phyloP scores from a whole-genome alignment of 1,140 invertebrate species.

The Odontomachus brunneus region DNA sequence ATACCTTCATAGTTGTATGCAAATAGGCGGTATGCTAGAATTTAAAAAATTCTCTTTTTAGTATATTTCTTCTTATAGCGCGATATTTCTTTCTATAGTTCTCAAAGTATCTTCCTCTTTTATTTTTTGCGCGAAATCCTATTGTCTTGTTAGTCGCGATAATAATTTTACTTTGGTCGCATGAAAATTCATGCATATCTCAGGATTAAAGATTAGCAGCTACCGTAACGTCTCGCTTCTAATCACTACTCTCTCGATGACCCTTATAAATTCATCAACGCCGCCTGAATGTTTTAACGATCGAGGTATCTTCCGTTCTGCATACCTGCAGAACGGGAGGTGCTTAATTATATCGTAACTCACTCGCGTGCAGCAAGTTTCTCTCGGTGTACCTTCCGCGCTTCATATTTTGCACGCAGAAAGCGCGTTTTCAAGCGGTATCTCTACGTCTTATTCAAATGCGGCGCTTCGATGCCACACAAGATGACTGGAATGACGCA shows the following conservation, averaged over 20 bases:
- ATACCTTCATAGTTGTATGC: too few relatives aligned
- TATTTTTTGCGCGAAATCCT: too few relatives aligned
- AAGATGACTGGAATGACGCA: background rate
- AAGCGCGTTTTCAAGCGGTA: slow-evolving; percentile 33
- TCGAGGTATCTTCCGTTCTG: slow-evolving; percentile 33
- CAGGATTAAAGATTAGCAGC: slow-evolving; percentile 12
- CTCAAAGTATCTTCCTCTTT: too few relatives aligned
- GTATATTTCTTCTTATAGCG: too few relatives aligned
- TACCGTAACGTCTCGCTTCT: slow-evolving; percentile 7
- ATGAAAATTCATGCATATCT: background rate
- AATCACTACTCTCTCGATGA: slow-evolving; percentile 4
- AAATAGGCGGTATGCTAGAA: too few relatives aligned
- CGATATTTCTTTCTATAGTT: too few relatives aligned
- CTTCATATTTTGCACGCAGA: slow-evolving; percentile 41
- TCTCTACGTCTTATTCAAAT: slow-evolving; percentile 34
- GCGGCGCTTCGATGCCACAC: slow-evolving; percentile 34
- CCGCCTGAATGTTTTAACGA: slow-evolving; percentile 25
- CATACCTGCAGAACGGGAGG: slow-evolving; percentile 6
- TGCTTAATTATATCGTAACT: slow-evolving; percentile 55
- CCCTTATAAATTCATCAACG: slow-evolving; percentile 37
- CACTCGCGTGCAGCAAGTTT: slow-evolving; percentile 47
- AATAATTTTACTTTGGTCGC: too few relatives aligned
- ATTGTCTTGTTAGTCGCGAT: too few relatives aligned
- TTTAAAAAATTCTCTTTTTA: too few relatives aligned
- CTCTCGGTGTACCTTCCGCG: slow-evolving; percentile 22